Base-by-base conservation (phyloP, 2,888 invertebrate species). In the Seira ritae region DNA sequence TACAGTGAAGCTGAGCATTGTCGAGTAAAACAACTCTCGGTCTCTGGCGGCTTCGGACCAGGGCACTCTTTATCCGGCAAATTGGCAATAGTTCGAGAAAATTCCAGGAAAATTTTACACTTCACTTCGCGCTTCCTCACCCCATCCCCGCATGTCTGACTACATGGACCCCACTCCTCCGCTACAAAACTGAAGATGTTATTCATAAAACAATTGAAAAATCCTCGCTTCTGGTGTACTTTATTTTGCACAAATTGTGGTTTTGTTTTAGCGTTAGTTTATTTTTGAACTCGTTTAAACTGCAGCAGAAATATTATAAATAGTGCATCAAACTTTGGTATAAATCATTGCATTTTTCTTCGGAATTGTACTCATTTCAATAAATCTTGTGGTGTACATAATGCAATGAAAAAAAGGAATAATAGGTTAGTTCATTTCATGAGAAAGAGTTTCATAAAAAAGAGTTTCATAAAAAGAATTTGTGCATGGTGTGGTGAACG, bases 41-140 rank as follows among this genome's bases (percentile, higher is more conserved):
- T 94, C 88, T 96, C 95, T 0, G 93, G 91, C 0, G 98, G 97
- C 90, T 96, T 97, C 0, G 94, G 94, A 0, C 97, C 97, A 89
- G 95, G 94, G 90, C 98, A 98, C 90, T 97, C 95, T 74, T 94
- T 93, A 90, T 98, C 97, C 0, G 97, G 96, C 10, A 98, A 92
- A 88, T 95, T 96, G 3, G 96, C 96, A 74, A 96, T 95, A 0
- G 97, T 97, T 88, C 95, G 93, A 80, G 97, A 96, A 91, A 97
- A 97, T 91, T 97, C 97, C 85, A 98, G 92, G 91, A 96, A 97
- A 89, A 98, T 97, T 92, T 96, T 97, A 92, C 99, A 99, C 89
- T 95, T 94, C n/a, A 97, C 97, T 89, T 95, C 94, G 42, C 98
- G 94, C 86, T 94, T 94, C n/a, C 95, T 93, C 88, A 95, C 92